Evolutionary conservation across 2,888 invertebrate genomes (phyloP), one percentile per base, ranked within the genome.

Genomic region (Torymus tubicola): DNA sequence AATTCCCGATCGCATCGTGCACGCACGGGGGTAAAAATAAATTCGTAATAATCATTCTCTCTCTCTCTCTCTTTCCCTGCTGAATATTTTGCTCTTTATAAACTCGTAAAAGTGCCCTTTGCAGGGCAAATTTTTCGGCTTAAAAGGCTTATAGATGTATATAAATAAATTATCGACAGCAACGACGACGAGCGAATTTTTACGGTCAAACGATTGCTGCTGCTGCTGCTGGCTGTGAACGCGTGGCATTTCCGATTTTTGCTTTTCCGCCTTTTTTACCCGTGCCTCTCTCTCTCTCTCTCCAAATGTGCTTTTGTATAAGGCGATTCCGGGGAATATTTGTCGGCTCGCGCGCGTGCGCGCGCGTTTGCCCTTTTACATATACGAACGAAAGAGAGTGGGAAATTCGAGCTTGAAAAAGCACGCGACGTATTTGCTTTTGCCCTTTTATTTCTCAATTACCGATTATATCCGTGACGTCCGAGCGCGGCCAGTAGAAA

Each of bases 91-190:
- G 53, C 68, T 68, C 72, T 80, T 77, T 77, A 76, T 72, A 72
- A 16, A 24, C 69, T 64, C 63, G 53, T 64, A 58, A 80, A 78
- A 80, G 74, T 74, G 79, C 79, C 79, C 67, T 80, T 74, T 74
- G 67, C 79, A 69, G 79, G 64, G 42, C 42, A 18, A 53, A 74
- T 70, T 69, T 80, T 80, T 64, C 55, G 55, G 74, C 10, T 68
- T 72, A 71, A 78, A 78, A 78, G 67, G 78, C 78, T 80, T 80
- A 80, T 80, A 70, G 79, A 80, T 80, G 79, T 74, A 74, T 74
- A 74, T 80, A 80, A 80, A 80, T 80, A 80, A 80, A 80, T 80
- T 71, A 80, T 80, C 63, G 71, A 76, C 75, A 75, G 71, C 50
- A 68, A 31, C 16, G 65, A 55, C 21, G 73, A 53, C 16, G 65